Evolutionary conservation across 2,888 invertebrate genomes (phyloP), one percentile per base, ranked within the genome.

Genomic region (Ectobius pallidus): DNA sequence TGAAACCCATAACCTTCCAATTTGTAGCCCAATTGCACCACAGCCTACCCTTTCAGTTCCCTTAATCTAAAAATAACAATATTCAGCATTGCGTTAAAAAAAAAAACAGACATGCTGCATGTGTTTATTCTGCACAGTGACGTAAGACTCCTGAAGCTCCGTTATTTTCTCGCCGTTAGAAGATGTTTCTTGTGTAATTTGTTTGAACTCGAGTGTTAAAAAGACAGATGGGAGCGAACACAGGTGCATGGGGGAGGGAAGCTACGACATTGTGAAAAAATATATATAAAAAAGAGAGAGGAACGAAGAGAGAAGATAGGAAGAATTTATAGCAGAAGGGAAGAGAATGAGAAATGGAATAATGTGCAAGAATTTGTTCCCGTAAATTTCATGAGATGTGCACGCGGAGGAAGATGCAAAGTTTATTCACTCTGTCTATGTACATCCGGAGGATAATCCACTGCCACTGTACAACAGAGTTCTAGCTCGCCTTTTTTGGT

Each of bases 161-260:
- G 65, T 65, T 65, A 65, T 71, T 65, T 71, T 71, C 65, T 71
- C 52, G 34, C 71, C 27, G 71, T 67, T 71, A 67, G 62, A 67
- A 71, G 71, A 71, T 71, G 65, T 71, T 71, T 71, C 71, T 71
- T 67, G 71, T 67, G 71, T 71, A 71, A 71, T 71, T 71, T 71
- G 71, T 71, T 71, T 71, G 71, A 71, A 71, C 71, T 67, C 52
- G 71, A 65, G 67, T 71, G 71, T 71, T 71, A 71, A 71, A 71
- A 71, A 71, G 71, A 71, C 71, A 62, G 63, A 71, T 71, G 71
- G 67, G 52, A 55, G 71, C 27, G 39, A 55, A 55, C 71, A 55
- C 71, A 71, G 71, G 71, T 71, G 71, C 49, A 67, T 52, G 27
- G 27, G 71, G 61, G 58, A 39, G 70, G 70, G 30, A 58, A n/a